phyloP scores from a whole-genome alignment of 2,797 vertebrate species.

The Eospalax fontanierii region DNA sequence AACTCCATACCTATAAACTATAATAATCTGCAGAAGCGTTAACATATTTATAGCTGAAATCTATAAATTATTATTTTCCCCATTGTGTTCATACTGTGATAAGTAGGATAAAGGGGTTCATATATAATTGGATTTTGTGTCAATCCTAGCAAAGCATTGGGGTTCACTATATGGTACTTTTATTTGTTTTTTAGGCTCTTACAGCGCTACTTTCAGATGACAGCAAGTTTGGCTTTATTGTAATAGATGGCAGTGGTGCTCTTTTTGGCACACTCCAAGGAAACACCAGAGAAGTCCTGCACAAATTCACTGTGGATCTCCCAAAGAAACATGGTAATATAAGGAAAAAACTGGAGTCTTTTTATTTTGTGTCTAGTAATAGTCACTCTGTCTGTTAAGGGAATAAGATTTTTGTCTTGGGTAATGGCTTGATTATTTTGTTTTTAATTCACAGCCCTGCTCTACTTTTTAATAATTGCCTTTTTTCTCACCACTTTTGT shows the following conservation, averaged over 20 bases:
- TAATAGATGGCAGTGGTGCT: conserved; percentile 98
- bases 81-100: background rate
- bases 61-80: conserved; percentile 7
- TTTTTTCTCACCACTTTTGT: conserved; percentile 65
- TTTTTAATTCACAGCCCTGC: conserved; percentile 56
- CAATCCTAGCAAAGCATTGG: conserved; percentile 46
- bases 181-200: conserved; percentile 93
- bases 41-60: conserved; percentile 12
- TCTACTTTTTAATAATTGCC: conserved; percentile 66
- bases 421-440: background rate
- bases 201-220: conserved; percentile 98
- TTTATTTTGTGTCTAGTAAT: conserved; percentile 12
- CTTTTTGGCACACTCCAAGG: conserved; percentile 99
- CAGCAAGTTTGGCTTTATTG: conserved; percentile 99
- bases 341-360: background rate
- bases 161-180: conserved; percentile 55
- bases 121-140: conserved; percentile 12
- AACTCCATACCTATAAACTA: background rate
- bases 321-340: conserved; percentile 98
- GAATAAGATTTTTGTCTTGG: conserved; percentile 32
- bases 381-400: background rate
- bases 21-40: background rate
- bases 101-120: background rate
- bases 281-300: conserved; percentile 99
- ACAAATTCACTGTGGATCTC: conserved; percentile 99